phyloP scores from a whole-genome alignment of 2,797 vertebrate genomes.

The Oceanodroma leucorhoa region DNA sequence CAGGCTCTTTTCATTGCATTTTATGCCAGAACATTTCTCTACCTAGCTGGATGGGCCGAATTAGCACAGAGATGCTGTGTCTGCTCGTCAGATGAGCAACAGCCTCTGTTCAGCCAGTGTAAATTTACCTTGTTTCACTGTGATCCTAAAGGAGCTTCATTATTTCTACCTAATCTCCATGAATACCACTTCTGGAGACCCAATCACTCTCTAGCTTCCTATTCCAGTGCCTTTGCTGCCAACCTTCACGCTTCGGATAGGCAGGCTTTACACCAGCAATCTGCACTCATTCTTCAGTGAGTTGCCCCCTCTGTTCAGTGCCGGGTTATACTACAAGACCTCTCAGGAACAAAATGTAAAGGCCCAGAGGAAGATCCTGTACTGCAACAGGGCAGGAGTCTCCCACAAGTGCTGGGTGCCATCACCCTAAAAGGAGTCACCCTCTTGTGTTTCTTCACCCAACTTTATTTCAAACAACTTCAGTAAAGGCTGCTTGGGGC shows the following conservation, averaged over 20 bases:
- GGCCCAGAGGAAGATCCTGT: background rate
- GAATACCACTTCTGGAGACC: background rate
- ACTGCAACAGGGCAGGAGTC: background rate
- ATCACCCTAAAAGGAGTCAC: no score
- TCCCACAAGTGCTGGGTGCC: background rate
- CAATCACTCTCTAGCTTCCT: background rate
- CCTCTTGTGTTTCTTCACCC: background rate
- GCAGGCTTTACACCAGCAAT: background rate
- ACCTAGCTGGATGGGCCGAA: fast-evolving
- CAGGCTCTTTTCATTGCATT: background rate
- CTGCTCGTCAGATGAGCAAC: background rate
- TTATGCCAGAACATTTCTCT: background rate
- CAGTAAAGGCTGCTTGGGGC: background rate
- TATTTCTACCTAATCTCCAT: background rate
- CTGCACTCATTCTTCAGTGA: background rate
- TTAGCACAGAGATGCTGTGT: background rate
- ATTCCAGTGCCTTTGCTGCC: background rate
- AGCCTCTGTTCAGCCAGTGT: background rate
- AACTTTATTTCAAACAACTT: background rate
- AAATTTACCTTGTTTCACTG: background rate
- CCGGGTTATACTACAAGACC: background rate
- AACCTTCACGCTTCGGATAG: background rate
- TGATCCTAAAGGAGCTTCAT: background rate
- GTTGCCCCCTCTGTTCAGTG: background rate
- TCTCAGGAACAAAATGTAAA: background rate